Evolutionary conservation across 2,113 vertebrate genomes (phyloP).

Genomic region (Dascyllus trimaculatus): DNA sequence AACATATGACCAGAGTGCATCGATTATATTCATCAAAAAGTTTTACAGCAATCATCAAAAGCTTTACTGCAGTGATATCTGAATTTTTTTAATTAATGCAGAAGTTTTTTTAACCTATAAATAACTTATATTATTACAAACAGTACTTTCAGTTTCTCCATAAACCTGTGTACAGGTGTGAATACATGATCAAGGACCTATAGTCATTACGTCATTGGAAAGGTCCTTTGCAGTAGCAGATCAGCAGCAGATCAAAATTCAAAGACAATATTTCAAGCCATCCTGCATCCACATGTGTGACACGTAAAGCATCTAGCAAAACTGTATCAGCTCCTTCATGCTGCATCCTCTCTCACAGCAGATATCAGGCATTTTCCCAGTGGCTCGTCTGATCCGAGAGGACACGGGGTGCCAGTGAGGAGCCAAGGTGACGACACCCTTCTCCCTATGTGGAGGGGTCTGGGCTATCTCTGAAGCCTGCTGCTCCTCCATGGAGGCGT

Average conservation of each 20-base stretch:
- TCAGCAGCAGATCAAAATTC: neutral
- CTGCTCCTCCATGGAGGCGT: conserved; percentile 20
- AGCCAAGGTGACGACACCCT: neutral
- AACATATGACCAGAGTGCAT: neutral
- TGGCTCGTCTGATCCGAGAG: conserved; percentile 58
- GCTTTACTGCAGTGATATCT: conserved; percentile 40
- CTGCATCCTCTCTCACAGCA: conserved; percentile 87
- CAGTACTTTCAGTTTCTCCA: neutral
- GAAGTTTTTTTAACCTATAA: conserved; percentile 17
- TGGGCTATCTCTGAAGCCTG: conserved; percentile 9
- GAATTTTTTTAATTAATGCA: neutral
- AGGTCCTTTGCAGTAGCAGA: too few species aligned
- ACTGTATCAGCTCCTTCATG: conserved; percentile 82
- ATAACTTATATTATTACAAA: conserved; percentile 25
- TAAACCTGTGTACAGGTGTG: neutral
- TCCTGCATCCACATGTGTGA: neutral
- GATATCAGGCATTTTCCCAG: conserved; percentile 76
- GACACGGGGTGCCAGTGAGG: conserved; percentile 55
- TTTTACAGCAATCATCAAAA: conserved; percentile 27
- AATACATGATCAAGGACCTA: too few species aligned
- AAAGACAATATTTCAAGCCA: neutral
- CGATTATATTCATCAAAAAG: neutral
- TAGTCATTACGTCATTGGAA: too few species aligned
- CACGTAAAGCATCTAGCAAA: conserved; percentile 67
- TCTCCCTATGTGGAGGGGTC: neutral